These are phyloP conservation scores for Diogma glabrata DNA, from an alignment of 2,888 invertebrate genomes.

Conservation along the genomic window DNA sequence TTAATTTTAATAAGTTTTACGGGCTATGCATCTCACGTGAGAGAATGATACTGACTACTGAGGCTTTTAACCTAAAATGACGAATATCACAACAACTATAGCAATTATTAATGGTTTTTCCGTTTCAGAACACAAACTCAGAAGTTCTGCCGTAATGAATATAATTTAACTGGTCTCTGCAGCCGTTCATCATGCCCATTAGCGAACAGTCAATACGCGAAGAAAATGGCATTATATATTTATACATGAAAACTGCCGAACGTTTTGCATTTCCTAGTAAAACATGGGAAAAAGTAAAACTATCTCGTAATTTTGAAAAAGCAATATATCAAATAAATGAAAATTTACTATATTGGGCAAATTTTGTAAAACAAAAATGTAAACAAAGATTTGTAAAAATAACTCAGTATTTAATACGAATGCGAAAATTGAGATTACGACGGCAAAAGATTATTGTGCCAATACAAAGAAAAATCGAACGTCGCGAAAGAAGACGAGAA, in stretches of 20 bases:
- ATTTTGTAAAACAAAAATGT: conserved; percentile 89
- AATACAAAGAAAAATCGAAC: conserved; percentile 86
- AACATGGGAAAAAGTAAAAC: conserved; percentile 90
- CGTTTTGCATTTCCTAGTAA: conserved; percentile 79
- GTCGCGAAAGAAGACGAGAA: conserved; percentile 83
- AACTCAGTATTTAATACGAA: conserved; percentile 91
- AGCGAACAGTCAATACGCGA: conserved; percentile 98
- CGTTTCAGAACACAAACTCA: conserved; percentile 82
- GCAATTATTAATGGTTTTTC: too few relatives aligned
- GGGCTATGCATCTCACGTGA: too few relatives aligned
- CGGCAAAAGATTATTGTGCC: conserved; percentile 89
- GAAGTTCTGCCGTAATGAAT: conserved; percentile 96
- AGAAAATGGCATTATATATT: conserved; percentile 88
- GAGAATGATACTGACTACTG: too few relatives aligned
- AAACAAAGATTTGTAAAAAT: conserved; percentile 96
- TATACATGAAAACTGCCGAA: conserved; percentile 85
- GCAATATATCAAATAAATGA: conserved; percentile 94
- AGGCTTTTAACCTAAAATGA: too few relatives aligned
- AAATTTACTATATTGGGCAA: conserved; percentile 90
- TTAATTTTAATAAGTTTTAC: too few relatives aligned
- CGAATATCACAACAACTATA: too few relatives aligned
- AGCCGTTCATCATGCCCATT: conserved; percentile 87
- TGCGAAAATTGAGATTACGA: conserved; percentile 82
- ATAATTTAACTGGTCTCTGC: conserved; percentile 93
- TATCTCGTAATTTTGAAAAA: conserved; percentile 92